phyloP scores from a whole-genome alignment of 2,797 vertebrate species.

The Artibeus jamaicensis region DNA sequence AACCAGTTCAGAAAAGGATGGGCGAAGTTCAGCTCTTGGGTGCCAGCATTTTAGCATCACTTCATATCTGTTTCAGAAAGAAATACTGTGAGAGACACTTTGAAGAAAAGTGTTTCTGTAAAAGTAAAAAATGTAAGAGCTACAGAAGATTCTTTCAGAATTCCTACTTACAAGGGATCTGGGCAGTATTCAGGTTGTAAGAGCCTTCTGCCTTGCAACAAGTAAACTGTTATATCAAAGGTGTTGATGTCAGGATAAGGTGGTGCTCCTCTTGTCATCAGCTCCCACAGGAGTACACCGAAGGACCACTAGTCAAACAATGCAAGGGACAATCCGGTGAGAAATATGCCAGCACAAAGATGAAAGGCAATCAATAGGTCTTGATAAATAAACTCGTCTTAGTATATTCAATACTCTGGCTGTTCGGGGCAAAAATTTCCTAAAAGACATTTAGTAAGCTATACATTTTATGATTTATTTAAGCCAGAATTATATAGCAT shows the following conservation, averaged over 20 bases:
- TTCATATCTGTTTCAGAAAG: slow-evolving; percentile 89
- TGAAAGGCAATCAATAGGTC: not conserved
- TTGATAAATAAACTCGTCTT: slow-evolving; percentile 1
- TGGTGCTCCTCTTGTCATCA: slow-evolving; percentile 98
- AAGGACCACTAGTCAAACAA: slow-evolving; percentile 93
- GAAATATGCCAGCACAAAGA: slow-evolving; percentile 2
- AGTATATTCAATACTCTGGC: slow-evolving; percentile 39
- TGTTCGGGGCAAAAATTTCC: slow-evolving; percentile 49
- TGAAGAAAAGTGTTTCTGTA: not conserved
- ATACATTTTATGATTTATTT: slow-evolving; percentile 51
- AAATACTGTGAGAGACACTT: slow-evolving; percentile 1
- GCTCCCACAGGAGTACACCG: slow-evolving; percentile 97
- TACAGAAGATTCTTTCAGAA: not conserved
- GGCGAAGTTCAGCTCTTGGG: slow-evolving; percentile 93
- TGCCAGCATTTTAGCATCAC: slow-evolving; percentile 99
- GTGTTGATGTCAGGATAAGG: slow-evolving; percentile 98
- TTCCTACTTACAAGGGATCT: slow-evolving; percentile 91
- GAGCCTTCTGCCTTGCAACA: slow-evolving; percentile 95
- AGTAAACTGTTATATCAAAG: slow-evolving; percentile 97
- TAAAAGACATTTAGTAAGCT: slow-evolving; percentile 64
- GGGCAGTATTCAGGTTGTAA: slow-evolving; percentile 99
- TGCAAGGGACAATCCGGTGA: slow-evolving; percentile 53
- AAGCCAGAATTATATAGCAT: slow-evolving; percentile 58
- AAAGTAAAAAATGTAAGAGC: not conserved
- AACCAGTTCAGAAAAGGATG: slow-evolving; percentile 95